These are phyloP conservation scores for Pteropus rufus DNA, from an alignment of 2,797 vertebrate genomes.

Conservation along the genomic window DNA sequence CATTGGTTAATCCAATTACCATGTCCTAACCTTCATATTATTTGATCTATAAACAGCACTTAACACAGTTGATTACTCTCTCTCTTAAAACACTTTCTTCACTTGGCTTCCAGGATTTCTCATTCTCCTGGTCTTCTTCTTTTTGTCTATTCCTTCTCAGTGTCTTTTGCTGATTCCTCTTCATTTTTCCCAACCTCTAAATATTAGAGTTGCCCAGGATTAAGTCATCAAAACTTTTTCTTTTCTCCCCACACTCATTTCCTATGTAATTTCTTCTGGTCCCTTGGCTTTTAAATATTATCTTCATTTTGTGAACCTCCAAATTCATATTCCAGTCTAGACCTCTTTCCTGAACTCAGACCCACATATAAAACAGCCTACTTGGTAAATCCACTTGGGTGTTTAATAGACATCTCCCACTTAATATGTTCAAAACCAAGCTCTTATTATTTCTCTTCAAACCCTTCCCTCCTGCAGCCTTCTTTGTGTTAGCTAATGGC, in stretches of 20 bases:
- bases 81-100: neutral
- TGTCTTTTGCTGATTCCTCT: neutral
- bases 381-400: neutral
- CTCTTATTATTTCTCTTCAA: neutral
- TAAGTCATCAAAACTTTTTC: neutral
- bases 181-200: neutral
- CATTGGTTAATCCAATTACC: neutral
- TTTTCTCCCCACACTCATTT: neutral
- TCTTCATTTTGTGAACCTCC: constrained; percentile 5
- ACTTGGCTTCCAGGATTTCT: neutral
- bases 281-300: neutral
- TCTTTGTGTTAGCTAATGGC: neutral
- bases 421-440: neutral
- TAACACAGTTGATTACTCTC: neutral
- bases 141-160: neutral
- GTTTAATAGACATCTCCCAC: neutral
- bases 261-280: neutral
- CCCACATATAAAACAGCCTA: neutral
- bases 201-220: neutral
- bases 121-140: neutral
- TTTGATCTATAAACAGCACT: neutral
- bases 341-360: neutral
- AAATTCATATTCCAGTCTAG: neutral
- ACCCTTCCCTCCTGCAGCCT: neutral
- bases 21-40: neutral